Conservation (phyloP, 1,140 invertebrate species). For the Rhyzopertha dominica region DNA sequence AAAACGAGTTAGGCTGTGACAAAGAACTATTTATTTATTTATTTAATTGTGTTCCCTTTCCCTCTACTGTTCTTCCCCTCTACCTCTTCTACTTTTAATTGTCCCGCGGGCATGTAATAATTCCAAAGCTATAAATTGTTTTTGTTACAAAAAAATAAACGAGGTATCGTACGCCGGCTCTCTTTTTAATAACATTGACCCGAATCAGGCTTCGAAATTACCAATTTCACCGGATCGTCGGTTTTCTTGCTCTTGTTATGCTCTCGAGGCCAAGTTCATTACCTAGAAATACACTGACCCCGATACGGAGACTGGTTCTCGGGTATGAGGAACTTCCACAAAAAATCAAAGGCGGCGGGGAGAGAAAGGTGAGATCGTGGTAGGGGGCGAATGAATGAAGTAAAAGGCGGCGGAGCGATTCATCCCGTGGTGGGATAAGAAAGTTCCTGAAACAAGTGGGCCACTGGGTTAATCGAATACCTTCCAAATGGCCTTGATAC, state of each 20-base stretch:
- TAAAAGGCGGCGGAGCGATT: too few species aligned
- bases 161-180: too few species aligned
- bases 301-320: constrained; percentile 38
- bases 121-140: too few species aligned
- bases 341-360: constrained; percentile 6
- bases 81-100: neutral
- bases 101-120: neutral
- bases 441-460: too few species aligned
- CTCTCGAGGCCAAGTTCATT: constrained; percentile 38
- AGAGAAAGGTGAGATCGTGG: neutral
- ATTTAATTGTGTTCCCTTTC: constrained; percentile 17
- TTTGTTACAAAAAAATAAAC: too few species aligned
- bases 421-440: too few species aligned
- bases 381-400: too few species aligned
- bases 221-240: constrained; percentile 19
- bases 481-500: too few species aligned
- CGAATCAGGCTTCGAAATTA: constrained; percentile 18
- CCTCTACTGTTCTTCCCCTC: neutral
- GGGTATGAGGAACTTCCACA: constrained; percentile 28
- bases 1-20: constrained; percentile 25
- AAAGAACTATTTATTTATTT: constrained; percentile 24
- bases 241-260: constrained; percentile 21
- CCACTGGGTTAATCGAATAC: too few species aligned
- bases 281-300: constrained; percentile 43
- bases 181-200: constrained; percentile 34